Evolutionary conservation across 1,140 invertebrate genomes (phyloP), one percentile per base, ranked within the genome.

Genomic region (Popillia japonica): DNA sequence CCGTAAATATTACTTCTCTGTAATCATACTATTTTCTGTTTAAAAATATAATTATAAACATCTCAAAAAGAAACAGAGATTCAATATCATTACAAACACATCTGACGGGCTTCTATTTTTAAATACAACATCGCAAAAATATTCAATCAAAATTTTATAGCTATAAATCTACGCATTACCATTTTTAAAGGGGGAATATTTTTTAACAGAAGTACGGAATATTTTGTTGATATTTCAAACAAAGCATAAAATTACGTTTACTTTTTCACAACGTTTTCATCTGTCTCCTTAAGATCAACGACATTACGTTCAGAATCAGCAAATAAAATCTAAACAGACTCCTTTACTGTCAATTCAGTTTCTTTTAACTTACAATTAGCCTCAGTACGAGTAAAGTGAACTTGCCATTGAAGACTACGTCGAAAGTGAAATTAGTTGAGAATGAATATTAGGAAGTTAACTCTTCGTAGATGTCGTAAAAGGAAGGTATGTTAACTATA

Each of bases 271-370:
- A 48, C 44, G 8, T 34, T 34, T 34, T 34, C 27, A 77, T 72
- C 42, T 78, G 78, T 80, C 79, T 78, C 8, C 75, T 48, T 78
- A 80, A 80, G 75, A 76, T 77, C 79, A 78, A 76, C 76, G 77
- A 78, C 79, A 74, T 78, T 76, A 48, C 27, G 44, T 75, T 80
- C 79, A 80, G 77, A 77, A 76, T 80, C 79, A 80, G 77, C 79
- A 76, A 14, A 10, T 23, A 27, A 27, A 6, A 68, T 11, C 11
- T 68, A 10, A 34, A 22, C 22, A 68, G 27, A 27, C 61, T 8
- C 4, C 17, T 55, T 55, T n/a, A n/a, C 17, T n/a, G 4, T 7
- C 48, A 6, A 55, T 55, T 17, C 14, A n/a, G n/a, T 55, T 55
- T 17, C 9, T 17, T 17, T 55, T 55, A 17, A 17, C 17, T n/a